Evolutionary conservation across 2,888 invertebrate species (phyloP), one percentile per base, ranked within the genome.

Genomic region (Abrostola triplasia): DNA sequence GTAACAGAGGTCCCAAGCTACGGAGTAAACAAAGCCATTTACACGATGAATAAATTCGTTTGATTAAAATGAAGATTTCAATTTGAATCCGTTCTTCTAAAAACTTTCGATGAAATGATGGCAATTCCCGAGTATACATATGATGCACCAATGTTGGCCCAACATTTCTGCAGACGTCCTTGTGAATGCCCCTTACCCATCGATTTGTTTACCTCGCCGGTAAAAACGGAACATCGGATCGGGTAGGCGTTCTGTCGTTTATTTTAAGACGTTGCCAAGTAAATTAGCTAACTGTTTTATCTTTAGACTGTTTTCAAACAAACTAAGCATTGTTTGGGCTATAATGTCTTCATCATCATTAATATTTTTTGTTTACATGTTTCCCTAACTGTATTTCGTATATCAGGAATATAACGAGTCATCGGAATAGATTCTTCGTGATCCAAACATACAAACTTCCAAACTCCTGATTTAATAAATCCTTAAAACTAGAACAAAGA

Each of bases 201-300:
- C 79, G 82, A 83, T 85, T 84, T 84, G 85, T 85, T 85, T 85
- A 83, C 80, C 69, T 79, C 76, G 63, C 37, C 60, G 61, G 67
- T 75, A 76, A 71, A 79, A 79, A 80, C 63, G 76, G 77, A 70
- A 68, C 70, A 66, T 70, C 52, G 72, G 53, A 72, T 77, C 67
- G 78, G 66, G 83, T 83, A 80, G 85, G 84, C 81, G 81, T 74
- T 59, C 50, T 68, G 37, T 36, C 58, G 38, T 70, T 64, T 84
- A 84, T 83, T 83, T 82, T 76, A 41, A 76, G 70, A 70, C 52
- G 56, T 42, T 56, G 60, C 50, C 64, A 73, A 60, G 59, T 65
- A 57, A 13, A 13, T 58, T 47, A 51, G 53, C 55, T 41, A 57
- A 53, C 50, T 44, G 35, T 50, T 40, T 12, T 48, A 13, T 47